Percentiles rank a stretch among this genome's conserved stretches.
Conservation (phyloP, 2,888 invertebrate genomes). For the Xylota segnis region DNA sequence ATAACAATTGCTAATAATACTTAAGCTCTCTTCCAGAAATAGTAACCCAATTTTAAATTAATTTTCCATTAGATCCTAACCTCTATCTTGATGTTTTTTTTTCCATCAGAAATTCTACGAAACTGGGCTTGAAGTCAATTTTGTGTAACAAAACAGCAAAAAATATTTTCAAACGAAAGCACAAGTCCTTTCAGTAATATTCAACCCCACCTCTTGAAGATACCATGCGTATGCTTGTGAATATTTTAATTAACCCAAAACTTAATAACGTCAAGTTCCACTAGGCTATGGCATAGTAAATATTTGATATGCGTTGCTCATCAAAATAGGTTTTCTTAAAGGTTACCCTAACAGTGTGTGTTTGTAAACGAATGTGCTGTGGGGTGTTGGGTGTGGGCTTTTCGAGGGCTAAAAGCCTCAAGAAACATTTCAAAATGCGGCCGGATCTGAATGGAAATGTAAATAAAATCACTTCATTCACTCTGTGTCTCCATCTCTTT, state of each 20-base stretch:
- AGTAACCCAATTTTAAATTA: conserved; percentile 5
- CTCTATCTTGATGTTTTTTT: background rate
- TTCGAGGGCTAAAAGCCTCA: conserved; percentile 32
- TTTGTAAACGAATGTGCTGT: background rate
- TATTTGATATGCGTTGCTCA: conserved; percentile 48
- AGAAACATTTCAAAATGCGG: conserved; percentile 49
- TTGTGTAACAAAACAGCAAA: background rate
- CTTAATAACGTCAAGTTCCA: conserved; percentile 21
- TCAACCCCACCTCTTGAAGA: background rate
- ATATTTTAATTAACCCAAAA: conserved; percentile 55
- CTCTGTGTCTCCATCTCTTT: conserved; percentile 18
- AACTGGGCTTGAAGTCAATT: background rate
- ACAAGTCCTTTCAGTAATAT: background rate
- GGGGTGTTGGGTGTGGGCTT: background rate
- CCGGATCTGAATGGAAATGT: conserved; percentile 57
- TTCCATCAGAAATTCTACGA: background rate
- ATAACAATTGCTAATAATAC: background rate
- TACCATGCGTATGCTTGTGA: conserved; percentile 26
- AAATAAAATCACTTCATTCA: conserved; percentile 59
- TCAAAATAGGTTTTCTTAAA: conserved; percentile 22
- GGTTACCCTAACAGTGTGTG: background rate
- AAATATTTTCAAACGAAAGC: background rate
- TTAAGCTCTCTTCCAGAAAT: background rate
- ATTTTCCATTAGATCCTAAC: background rate
- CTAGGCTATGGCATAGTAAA: conserved; percentile 28